Evolutionary conservation across 2,797 vertebrate genomes (phyloP).

Genomic region (Platalea minor): DNA sequence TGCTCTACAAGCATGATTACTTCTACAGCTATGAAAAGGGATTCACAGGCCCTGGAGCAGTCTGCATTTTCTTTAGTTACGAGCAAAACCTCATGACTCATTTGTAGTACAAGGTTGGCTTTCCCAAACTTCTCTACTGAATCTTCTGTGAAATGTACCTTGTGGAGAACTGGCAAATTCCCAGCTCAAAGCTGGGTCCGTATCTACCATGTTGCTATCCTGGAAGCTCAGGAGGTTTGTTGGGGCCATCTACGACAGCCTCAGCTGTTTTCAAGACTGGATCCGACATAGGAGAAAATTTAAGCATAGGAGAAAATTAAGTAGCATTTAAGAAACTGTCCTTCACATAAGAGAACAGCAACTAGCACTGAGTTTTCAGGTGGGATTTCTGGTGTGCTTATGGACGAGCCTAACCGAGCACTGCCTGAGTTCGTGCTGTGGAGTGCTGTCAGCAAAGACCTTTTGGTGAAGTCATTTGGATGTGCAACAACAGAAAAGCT

Average conservation of each 20-base stretch:
- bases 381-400: not conserved
- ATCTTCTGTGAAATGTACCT: conserved; percentile 8
- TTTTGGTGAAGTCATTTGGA: not conserved
- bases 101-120: not conserved
- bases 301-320: not conserved
- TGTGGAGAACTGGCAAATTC: not conserved
- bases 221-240: not conserved
- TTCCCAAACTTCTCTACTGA: not conserved
- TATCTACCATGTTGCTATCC: not conserved
- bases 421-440: not conserved
- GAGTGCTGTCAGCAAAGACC: not conserved
- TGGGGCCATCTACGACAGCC: not conserved
- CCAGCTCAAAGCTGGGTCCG: not conserved
- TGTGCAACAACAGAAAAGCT: not conserved
- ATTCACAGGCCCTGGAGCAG: not conserved
- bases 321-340: not conserved
- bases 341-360: not conserved
- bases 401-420: rapidly evolving
- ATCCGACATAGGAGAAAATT: not conserved
- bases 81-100: not conserved
- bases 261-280: not conserved
- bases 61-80: not conserved
- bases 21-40: not conserved
- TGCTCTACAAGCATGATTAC: not conserved
- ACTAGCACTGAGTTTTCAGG: not conserved